These are phyloP conservation scores for Sphenodon punctatus DNA, from an alignment of 2,797 vertebrate species.

Conservation along the genomic window DNA sequence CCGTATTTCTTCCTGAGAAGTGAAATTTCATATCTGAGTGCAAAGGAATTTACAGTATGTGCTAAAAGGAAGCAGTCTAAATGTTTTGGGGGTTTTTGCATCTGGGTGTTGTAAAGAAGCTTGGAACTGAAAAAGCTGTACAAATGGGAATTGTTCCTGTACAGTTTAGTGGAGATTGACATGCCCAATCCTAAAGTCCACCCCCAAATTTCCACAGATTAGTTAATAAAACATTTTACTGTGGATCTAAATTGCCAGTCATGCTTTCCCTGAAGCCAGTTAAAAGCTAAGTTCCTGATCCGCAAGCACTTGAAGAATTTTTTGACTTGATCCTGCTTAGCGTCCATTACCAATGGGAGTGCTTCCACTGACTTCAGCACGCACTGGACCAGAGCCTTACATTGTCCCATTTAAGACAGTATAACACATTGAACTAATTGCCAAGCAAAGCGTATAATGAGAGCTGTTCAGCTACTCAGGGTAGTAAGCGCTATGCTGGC, in stretches of 20 bases:
- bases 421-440: background rate
- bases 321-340: no score
- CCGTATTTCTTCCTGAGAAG: background rate
- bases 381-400: no score
- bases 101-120: no score
- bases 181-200: background rate
- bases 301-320: no score
- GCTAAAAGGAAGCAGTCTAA: background rate
- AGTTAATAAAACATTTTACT: background rate
- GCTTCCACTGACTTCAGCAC: no score
- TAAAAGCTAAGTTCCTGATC: no score
- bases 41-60: background rate
- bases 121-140: no score
- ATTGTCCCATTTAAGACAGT: no score
- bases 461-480: fast-evolving
- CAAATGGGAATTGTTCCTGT: no score
- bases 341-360: no score
- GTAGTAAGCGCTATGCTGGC: background rate
- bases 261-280: background rate
- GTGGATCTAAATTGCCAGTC: background rate
- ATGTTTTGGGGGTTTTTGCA: fast-evolving
- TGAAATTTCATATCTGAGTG: constrained; percentile 6
- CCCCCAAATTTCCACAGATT: background rate
- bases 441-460: background rate
- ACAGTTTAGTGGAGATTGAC: no score